Evolutionary conservation across 1,140 invertebrate genomes (phyloP), one percentile per base, ranked within the genome.

Genomic region (Heterodera schachtii): DNA sequence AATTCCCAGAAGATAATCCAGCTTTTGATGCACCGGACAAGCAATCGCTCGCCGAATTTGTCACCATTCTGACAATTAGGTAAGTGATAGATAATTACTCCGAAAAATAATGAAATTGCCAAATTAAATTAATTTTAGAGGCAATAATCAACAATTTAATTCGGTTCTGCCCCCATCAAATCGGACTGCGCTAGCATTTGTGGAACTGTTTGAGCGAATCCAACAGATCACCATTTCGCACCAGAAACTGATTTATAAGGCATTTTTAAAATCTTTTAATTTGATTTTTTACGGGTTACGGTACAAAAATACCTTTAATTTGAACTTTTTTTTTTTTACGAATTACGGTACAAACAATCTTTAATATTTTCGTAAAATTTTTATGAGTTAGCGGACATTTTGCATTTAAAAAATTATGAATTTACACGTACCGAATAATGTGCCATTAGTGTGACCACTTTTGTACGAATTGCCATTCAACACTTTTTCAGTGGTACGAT

Each of bases 241-340:
- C 43, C 76, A 78, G 11, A 78, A 78, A 67, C 76, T 64, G 47
- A 64, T 78, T 78, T 78, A 78, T n/a, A 78, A 78, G 76, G 76
- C 64, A 75, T 52, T 11, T 44, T 11, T 16, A 21, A 3, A 66
- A 31, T 19, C 52, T 31, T 31, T 31, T 31, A 31, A 31, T 31
- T 31, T 31, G 31, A 31, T 31, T 31, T 31, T 31, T 31, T 31
- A 31, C 31, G 31, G 31, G 1, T 31, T 31, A 31, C 31, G 31
- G 31, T 31, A 31, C 31, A 31, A 31, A 31, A 31, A 31, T n/a
- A 31, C 0, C 31, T 31, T 31, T 31, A 31, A 31, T 31, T 31
- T 31, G 31, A 31, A n/a, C n/a, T n/a, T n/a, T n/a, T 31, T 3
- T 52, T 7, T 52, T 52, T 52, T 9, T 52, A 52, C 8, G 16